Percentiles rank a stretch among this genome's conserved stretches.
These are phyloP conservation scores for Ceratoteleas bidentatus DNA, from an alignment of 1,140 invertebrate genomes.

Conservation along the genomic window DNA sequence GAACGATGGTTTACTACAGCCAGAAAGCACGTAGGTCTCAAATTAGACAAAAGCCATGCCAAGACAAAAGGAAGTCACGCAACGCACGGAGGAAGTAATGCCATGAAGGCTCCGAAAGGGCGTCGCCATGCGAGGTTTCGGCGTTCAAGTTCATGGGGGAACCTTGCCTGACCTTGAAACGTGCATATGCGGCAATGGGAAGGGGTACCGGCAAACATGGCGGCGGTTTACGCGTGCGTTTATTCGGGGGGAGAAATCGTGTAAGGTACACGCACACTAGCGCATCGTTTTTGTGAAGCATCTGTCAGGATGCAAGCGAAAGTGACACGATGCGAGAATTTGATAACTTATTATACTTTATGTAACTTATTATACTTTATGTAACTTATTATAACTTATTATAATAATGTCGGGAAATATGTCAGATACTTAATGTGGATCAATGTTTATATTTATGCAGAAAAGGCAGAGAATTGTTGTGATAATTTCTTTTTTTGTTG, in stretches of 20 bases:
- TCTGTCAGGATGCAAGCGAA: constrained; percentile 9
- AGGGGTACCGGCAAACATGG: constrained; percentile 1
- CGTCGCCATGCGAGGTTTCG: background rate
- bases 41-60: constrained; percentile 15
- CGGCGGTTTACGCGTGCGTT: constrained; percentile 4
- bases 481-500: constrained; percentile 1
- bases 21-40: too few relatives aligned
- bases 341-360: too few relatives aligned
- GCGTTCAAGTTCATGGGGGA: constrained; percentile 32
- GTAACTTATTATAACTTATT: too few relatives aligned
- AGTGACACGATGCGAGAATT: background rate
- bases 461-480: too few relatives aligned
- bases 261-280: background rate
- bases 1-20: too few relatives aligned
- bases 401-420: too few relatives aligned
- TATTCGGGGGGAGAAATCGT: background rate
- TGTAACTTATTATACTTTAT: too few relatives aligned
- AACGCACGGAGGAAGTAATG: constrained; percentile 19
- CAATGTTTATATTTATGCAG: too few relatives aligned
- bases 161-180: constrained; percentile 30
- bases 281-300: constrained; percentile 3
- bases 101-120: too few relatives aligned
- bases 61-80: constrained; percentile 25
- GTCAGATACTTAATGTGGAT: too few relatives aligned
- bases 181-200: background rate